phyloP scores from a whole-genome alignment of 1,140 invertebrate species.

The Riptortus pedestris region DNA sequence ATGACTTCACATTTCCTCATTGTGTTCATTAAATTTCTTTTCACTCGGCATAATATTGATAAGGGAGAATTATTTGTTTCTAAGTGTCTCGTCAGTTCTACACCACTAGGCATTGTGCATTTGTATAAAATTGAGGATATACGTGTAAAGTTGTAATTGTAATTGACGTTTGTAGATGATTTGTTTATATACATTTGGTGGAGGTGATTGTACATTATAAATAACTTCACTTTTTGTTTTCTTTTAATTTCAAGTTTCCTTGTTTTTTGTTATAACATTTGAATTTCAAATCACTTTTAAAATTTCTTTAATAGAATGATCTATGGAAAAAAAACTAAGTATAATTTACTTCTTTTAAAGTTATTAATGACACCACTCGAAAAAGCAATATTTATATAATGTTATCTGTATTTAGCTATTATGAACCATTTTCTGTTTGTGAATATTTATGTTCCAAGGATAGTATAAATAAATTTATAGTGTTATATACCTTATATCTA shows the following conservation, averaged over 20 bases:
- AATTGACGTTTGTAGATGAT: slow-evolving; percentile 27
- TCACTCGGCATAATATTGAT: not conserved
- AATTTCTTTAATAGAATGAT: not conserved
- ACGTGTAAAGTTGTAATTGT: slow-evolving; percentile 23
- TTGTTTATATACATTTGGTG: slow-evolving; percentile 26
- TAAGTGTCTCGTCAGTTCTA: not conserved
- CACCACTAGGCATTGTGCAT: slow-evolving; percentile 15
- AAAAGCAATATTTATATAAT: slow-evolving; percentile 27
- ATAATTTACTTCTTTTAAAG: slow-evolving; percentile 15
- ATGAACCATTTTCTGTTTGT: slow-evolving; percentile 23
- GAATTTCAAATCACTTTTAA: not conserved
- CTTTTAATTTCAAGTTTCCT: slow-evolving; percentile 4
- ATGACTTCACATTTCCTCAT: slow-evolving; percentile 3
- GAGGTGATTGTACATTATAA: slow-evolving; percentile 27
- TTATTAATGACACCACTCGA: slow-evolving; percentile 19
- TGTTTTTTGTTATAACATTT: not conserved
- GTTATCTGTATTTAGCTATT: slow-evolving; percentile 13
- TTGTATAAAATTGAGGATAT: slow-evolving; percentile 18
- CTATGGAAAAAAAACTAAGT: slow-evolving; percentile 1
- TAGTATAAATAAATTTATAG: slow-evolving; percentile 22
- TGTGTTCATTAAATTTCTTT: slow-evolving; percentile 14
- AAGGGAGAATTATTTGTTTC: slow-evolving; percentile 15
- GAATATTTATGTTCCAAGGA: slow-evolving; percentile 27
- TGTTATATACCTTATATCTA: slow-evolving; percentile 23
- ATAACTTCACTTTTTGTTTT: slow-evolving; percentile 19